phyloP scores from a whole-genome alignment of 1,140 invertebrate genomes.

The Dreissena polymorpha region DNA sequence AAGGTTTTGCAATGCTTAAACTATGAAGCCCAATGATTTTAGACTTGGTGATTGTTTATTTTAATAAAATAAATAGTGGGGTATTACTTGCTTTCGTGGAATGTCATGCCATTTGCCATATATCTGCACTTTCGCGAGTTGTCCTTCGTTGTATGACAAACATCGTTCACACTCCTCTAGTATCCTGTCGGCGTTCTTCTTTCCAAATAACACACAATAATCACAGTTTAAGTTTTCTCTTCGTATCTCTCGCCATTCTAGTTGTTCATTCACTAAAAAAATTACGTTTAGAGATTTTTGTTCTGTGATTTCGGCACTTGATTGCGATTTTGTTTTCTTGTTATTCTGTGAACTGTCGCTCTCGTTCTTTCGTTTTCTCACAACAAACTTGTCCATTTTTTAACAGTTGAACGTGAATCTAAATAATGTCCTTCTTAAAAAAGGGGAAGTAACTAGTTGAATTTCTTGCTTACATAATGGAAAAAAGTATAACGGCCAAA shows the following conservation, averaged over 20 bases:
- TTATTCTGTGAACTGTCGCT: neutral
- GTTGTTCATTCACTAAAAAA: neutral
- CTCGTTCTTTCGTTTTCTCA: slow-evolving; percentile 18
- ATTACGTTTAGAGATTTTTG: neutral
- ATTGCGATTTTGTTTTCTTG: neutral
- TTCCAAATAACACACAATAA: slow-evolving; percentile 65
- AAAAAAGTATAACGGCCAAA: too few relatives aligned
- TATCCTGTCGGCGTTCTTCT: slow-evolving; percentile 66
- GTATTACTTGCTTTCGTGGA: slow-evolving; percentile 84
- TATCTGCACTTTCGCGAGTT: slow-evolving; percentile 83
- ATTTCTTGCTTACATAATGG: too few relatives aligned
- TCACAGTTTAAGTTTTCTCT: slow-evolving; percentile 69
- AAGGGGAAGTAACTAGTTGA: too few relatives aligned
- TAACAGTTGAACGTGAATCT: neutral
- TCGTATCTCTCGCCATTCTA: slow-evolving; percentile 26
- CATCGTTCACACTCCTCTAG: slow-evolving; percentile 66
- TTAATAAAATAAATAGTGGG: too few relatives aligned
- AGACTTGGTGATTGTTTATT: too few relatives aligned
- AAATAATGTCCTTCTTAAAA: too few relatives aligned
- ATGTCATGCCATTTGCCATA: slow-evolving; percentile 86
- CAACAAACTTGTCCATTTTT: slow-evolving; percentile 34
- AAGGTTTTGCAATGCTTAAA: too few relatives aligned
- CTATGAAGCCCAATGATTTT: too few relatives aligned
- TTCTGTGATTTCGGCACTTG: neutral
- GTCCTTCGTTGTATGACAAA: slow-evolving; percentile 72